phyloP scores from a whole-genome alignment of 2,797 vertebrate genomes.

The Trachops cirrhosus region DNA sequence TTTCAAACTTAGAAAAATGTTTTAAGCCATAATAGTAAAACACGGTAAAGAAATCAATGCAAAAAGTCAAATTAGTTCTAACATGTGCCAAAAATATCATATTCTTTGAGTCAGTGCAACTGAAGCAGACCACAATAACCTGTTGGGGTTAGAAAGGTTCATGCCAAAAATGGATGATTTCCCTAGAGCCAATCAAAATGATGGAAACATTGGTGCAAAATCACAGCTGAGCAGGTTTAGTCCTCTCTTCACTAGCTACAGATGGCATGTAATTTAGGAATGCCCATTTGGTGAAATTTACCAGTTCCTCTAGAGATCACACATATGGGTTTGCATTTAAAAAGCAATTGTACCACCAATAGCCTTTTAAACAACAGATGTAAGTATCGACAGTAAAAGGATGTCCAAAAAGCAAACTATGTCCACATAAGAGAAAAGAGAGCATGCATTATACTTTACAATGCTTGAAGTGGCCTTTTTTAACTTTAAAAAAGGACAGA shows the following conservation, averaged over 20 bases:
- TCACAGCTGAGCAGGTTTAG: conserved; percentile 92
- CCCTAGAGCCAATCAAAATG: conserved; percentile 84
- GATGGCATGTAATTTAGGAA: conserved; percentile 87
- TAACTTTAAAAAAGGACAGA: conserved; percentile 53
- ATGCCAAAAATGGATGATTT: conserved; percentile 84
- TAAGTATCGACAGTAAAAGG: conserved; percentile 83
- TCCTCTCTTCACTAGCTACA: conserved; percentile 85
- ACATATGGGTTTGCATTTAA: conserved; percentile 85
- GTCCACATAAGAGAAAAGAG: conserved; percentile 65
- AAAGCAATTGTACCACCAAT: conserved; percentile 83
- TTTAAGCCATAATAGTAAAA: conserved; percentile 34
- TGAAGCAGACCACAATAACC: conserved; percentile 80
- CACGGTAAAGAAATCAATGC: conserved; percentile 35
- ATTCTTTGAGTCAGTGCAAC: conserved; percentile 66
- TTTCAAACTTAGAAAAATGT: conserved; percentile 43
- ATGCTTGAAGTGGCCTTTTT: conserved; percentile 68
- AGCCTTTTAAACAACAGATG: conserved; percentile 87
- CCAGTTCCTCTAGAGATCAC: conserved; percentile 85
- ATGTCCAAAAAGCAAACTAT: conserved; percentile 74
- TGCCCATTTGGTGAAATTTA: conserved; percentile 87
- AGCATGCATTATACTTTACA: conserved; percentile 66
- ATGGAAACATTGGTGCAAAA: conserved; percentile 85
- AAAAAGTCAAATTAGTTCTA: conserved; percentile 62
- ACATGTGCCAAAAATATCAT: conserved; percentile 54
- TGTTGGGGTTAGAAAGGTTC: conserved; percentile 79